phyloP scores from a whole-genome alignment of 2,888 invertebrate species.

The Argynnis bischoffii region DNA sequence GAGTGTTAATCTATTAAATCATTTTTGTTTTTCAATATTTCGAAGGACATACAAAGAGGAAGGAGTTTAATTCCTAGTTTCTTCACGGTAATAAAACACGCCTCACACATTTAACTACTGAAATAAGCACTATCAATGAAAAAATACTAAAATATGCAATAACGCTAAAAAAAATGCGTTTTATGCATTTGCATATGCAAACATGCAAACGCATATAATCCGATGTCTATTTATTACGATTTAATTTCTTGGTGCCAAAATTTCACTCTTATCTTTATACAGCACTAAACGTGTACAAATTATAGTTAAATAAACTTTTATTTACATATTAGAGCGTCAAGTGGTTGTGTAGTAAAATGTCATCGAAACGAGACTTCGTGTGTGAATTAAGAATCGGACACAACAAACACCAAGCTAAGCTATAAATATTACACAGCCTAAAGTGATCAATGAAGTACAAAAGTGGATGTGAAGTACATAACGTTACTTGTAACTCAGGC shows the following conservation, averaged over 20 bases:
- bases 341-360: constrained; percentile 45
- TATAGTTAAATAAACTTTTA: constrained; percentile 34
- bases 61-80: too few species aligned
- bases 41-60: too few species aligned
- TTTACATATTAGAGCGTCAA: constrained; percentile 34
- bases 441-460: constrained; percentile 76
- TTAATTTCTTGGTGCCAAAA: constrained; percentile 39
- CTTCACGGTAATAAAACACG: too few species aligned
- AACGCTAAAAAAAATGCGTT: too few species aligned
- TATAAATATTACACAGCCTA: constrained; percentile 17
- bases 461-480: constrained; percentile 58
- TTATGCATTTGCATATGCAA: too few species aligned
- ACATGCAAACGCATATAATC: too few species aligned
- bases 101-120: too few species aligned
- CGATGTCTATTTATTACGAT: too few species aligned
- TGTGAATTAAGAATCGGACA: constrained; percentile 4
- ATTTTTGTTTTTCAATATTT: too few species aligned
- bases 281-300: constrained; percentile 39
- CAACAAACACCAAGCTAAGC: neutral
- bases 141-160: too few species aligned
- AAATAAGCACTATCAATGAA: too few species aligned
- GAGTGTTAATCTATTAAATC: too few species aligned
- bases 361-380: constrained; percentile 40
- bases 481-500: constrained; percentile 26
- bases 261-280: constrained; percentile 15